phyloP scores from a whole-genome alignment of 1,140 invertebrate genomes.

The Drosophila littoralis region DNA sequence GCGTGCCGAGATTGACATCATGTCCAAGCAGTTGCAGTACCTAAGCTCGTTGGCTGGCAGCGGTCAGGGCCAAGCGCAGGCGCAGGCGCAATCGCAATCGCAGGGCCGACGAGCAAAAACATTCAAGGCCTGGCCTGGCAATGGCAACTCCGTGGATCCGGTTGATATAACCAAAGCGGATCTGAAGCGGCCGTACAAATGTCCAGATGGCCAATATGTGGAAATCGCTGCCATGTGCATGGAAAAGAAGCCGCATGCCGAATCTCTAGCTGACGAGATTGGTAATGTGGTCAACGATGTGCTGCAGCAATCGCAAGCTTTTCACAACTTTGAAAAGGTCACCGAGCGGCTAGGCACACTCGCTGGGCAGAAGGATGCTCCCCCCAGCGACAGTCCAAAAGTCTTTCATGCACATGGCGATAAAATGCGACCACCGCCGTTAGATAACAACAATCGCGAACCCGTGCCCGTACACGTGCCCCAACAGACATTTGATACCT shows the following conservation, averaged over 20 bases:
- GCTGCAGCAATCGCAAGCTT: slow-evolving; percentile 65
- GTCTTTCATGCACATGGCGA: slow-evolving; percentile 20
- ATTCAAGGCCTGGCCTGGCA: slow-evolving; percentile 71
- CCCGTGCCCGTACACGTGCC: too few species aligned
- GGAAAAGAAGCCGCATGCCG: slow-evolving; percentile 51
- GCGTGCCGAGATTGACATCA: slow-evolving; percentile 77
- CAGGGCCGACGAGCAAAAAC: slow-evolving; percentile 37
- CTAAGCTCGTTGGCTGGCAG: slow-evolving; percentile 36
- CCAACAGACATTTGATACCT: not conserved
- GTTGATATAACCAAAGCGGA: slow-evolving; percentile 68
- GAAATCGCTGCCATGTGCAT: slow-evolving; percentile 70
- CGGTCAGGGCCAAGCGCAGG: slow-evolving; percentile 1
- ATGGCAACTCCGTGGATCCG: slow-evolving; percentile 48
- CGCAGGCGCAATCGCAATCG: not conserved
- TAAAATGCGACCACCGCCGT: not conserved
- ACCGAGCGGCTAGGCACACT: slow-evolving; percentile 62
- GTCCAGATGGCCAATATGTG: slow-evolving; percentile 58
- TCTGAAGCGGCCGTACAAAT: slow-evolving; percentile 62
- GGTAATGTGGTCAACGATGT: slow-evolving; percentile 64
- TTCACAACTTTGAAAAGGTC: slow-evolving; percentile 73
- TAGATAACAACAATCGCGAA: slow-evolving; percentile 24
- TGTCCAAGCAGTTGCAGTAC: slow-evolving; percentile 74
- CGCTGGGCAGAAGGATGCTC: slow-evolving; percentile 9
- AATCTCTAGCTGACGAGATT: slow-evolving; percentile 64
- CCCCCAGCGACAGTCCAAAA: slow-evolving; percentile 14